Evolutionary conservation across 1,140 invertebrate genomes (phyloP), one percentile per base, ranked within the genome.

Genomic region (Potamilus streckersoni): DNA sequence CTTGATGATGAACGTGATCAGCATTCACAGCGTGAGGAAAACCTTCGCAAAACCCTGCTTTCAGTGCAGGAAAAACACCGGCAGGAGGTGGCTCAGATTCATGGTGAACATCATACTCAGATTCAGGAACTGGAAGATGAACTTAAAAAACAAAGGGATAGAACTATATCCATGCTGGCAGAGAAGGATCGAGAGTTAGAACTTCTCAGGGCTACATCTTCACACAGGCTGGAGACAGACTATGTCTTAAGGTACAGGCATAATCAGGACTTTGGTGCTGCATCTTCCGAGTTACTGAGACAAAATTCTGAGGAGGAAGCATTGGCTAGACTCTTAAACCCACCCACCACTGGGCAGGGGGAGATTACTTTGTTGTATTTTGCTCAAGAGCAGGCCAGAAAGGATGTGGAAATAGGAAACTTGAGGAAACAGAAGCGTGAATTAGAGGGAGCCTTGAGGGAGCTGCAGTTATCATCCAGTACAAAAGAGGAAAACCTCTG

Each of bases 131-230:
- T 96, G 31, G 95, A 96, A 83, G 92, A 93, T 67, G 93, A 96
- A 83, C 87, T 96, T n/a, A 91, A 93, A 63, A 93, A 94, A 71
- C 95, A 96, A 84, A 89, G 95, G 20, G 94, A 95, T 70, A 89
- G 95, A 69, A 95, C 95, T 19, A 90, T 95, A 13, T 92, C 92
- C 3, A 86, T 96, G 13, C 88, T 96, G 12, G 93, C 94, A 55
- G 95, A 96, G 82, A 95, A 95, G 70, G 95, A 96, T 82, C 92
- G 93, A 79, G 95, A 96, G 85, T 93, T 96, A 61, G 89, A 92
- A 64, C 91, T 92, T 2, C 83, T 94, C 19, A 93, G 93, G 69
- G 70, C 79, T 23, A 59, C 79, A 20, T 63, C 78, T 59, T 71
- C 75, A 17, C 57, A 73, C 16, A 67, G 69, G 16, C 38, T 76